Conservation (phyloP, 2,113 vertebrate species). For the Aramus guarauna region DNA sequence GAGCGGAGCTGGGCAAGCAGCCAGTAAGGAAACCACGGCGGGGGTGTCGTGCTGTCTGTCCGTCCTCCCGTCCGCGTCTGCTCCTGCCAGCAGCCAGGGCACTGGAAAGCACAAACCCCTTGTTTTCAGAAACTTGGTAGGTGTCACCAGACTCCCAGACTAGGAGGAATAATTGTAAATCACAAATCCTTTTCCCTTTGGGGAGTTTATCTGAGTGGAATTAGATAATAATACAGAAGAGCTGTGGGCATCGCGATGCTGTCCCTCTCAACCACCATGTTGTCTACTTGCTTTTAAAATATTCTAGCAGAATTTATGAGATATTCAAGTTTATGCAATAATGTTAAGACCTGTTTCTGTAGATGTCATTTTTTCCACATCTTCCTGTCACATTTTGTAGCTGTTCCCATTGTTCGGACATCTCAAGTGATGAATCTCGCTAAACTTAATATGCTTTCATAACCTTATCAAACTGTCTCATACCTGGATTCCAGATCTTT, state of each 20-base stretch:
- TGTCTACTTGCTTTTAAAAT: not conserved
- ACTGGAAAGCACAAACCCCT: not conserved
- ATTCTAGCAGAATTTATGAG: not conserved
- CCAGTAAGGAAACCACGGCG: not conserved
- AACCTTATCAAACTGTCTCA: not conserved
- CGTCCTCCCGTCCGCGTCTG: not conserved
- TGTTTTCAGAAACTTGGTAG: not conserved
- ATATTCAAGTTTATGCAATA: not conserved
- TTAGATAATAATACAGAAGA: not conserved
- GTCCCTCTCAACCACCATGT: not conserved
- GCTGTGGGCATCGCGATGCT: not conserved
- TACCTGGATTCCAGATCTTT: not conserved
- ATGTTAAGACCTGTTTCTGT: not conserved
- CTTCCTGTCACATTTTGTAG: not conserved
- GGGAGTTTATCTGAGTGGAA: not conserved
- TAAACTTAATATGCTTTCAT: not conserved
- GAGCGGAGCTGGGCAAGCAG: not conserved
- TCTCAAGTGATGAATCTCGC: not conserved
- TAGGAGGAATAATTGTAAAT: not conserved
- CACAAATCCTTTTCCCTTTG: not conserved
- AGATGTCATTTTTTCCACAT: not conserved
- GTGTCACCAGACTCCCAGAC: not conserved
- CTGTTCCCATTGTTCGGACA: not conserved
- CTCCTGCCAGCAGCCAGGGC: not conserved
- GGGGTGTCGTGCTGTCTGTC: not conserved